These are phyloP conservation scores for Ennomos erosarius DNA, from an alignment of 2,888 invertebrate species.

Conservation along the genomic window DNA sequence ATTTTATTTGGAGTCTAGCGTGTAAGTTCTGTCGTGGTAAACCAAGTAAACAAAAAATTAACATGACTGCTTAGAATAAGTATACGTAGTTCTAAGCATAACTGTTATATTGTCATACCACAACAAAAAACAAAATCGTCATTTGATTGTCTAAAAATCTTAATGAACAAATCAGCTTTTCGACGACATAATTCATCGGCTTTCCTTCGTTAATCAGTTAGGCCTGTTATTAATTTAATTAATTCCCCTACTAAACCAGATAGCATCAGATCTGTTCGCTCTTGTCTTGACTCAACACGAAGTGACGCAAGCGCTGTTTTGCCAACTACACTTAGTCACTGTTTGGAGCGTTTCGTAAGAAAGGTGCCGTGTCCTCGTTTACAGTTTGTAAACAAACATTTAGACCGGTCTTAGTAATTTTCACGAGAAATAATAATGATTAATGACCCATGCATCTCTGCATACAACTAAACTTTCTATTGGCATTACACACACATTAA, in stretches of 20 bases:
- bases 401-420: conserved; percentile 38
- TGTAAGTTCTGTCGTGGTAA: too few relatives aligned
- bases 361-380: conserved; percentile 72
- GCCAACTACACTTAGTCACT: conserved; percentile 72
- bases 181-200: conserved; percentile 5
- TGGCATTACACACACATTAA: too few relatives aligned
- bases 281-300: conserved; percentile 42
- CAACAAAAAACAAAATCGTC: too few relatives aligned
- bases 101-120: too few relatives aligned
- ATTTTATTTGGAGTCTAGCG: too few relatives aligned
- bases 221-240: conserved; percentile 5
- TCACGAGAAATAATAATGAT: conserved; percentile 17
- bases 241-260: conserved; percentile 17
- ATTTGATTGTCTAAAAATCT: too few relatives aligned
- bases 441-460: too few relatives aligned
- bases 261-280: conserved; percentile 26
- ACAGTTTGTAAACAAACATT: conserved; percentile 67
- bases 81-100: too few relatives aligned
- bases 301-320: conserved; percentile 76
- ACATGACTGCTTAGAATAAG: too few relatives aligned
- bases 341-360: conserved; percentile 71
- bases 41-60: too few relatives aligned
- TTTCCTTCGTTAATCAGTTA: conserved; percentile 10
- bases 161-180: conserved; percentile 9
- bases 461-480: too few relatives aligned